Evolutionary conservation across 2,113 vertebrate genomes (phyloP), one percentile per base, ranked within the genome.

Genomic region (Thunnus maccoyii): DNA sequence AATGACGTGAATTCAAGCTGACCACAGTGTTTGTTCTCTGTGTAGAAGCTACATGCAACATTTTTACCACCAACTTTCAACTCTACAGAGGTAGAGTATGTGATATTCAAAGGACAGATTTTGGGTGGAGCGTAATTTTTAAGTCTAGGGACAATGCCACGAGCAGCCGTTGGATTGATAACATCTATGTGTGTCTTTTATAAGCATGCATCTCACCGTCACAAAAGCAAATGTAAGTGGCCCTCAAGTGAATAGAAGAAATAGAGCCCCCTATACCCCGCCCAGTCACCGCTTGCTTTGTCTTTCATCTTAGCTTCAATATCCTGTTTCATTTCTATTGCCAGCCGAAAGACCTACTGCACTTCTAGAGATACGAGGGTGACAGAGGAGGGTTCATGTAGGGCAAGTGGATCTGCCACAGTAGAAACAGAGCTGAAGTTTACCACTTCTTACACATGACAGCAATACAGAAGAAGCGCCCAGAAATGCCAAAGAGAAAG

Each of bases 291-390:
- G 30, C 22, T 68, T 57, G 72, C 44, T 76, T 83, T 41, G n/a
- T 78, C 76, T 91, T 91, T 89, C 76, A 89, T 86, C 74, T 86
- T 63, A 44, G 54, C 65, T 72, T 78, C 51, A 86, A 89, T 88
- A 90, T 92, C 84, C 62, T 20, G 51, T 89, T 88, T 89, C 72
- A 62, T 76, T 85, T 78, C 47, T 72, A 60, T 64, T 72, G 16
- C 72, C 15, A 56, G 22, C 47, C 36, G 2, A 81, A 77, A 69
- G 54, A 77, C 64, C 68, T 27, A 77, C 67, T 62, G 32, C 69
- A 61, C 54, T 18, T 85, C 9, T 15, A 56, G 15, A 63, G 73
- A 62, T 44, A 25, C 14, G 36, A 77, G 8, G 13, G 41, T 32
- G 74, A 65, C 22, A 54, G 41, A 51, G n/a, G 56, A 60, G 58